Conservation (phyloP, 1,140 invertebrate genomes). For the Drosophila tsacasi region DNA sequence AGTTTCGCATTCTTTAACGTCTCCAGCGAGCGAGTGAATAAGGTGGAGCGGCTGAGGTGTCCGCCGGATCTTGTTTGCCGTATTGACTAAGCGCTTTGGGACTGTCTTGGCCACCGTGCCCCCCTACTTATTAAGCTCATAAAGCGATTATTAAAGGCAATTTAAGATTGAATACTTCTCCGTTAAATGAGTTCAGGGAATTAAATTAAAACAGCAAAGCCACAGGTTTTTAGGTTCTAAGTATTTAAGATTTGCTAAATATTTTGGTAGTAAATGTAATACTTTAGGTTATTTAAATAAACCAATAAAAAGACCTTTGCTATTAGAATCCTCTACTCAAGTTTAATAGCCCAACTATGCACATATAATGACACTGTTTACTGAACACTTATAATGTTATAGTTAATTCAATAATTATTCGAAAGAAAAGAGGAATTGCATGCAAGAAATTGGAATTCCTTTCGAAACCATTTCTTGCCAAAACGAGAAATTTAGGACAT, state of each 20-base stretch:
- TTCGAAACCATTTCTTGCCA: not conserved
- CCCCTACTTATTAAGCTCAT: constrained; percentile 17
- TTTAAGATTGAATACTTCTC: not conserved
- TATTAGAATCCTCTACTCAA: too few species aligned
- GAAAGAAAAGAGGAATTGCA: not conserved
- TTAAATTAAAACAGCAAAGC: too few species aligned
- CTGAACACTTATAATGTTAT: too few species aligned
- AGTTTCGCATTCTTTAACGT: constrained; percentile 31
- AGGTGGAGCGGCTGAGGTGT: constrained; percentile 14
- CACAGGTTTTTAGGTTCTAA: too few species aligned
- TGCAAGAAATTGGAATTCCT: not conserved
- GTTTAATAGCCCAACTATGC: too few species aligned
- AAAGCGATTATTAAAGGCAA: constrained; percentile 30
- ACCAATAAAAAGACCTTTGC: too few species aligned
- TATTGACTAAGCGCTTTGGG: constrained; percentile 21
- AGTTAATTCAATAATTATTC: too few species aligned
- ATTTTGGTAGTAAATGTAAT: too few species aligned
- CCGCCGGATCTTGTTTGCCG: constrained; percentile 5
- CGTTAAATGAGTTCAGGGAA: too few species aligned
- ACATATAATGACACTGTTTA: too few species aligned
- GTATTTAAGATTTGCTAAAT: too few species aligned
- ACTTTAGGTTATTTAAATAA: too few species aligned
- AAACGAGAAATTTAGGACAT: constrained; percentile 11
- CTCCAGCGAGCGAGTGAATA: not conserved
- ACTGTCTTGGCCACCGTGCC: not conserved